Conservation (phyloP, 2,113 vertebrate genomes). For the Epinephelus cyanopodus region DNA sequence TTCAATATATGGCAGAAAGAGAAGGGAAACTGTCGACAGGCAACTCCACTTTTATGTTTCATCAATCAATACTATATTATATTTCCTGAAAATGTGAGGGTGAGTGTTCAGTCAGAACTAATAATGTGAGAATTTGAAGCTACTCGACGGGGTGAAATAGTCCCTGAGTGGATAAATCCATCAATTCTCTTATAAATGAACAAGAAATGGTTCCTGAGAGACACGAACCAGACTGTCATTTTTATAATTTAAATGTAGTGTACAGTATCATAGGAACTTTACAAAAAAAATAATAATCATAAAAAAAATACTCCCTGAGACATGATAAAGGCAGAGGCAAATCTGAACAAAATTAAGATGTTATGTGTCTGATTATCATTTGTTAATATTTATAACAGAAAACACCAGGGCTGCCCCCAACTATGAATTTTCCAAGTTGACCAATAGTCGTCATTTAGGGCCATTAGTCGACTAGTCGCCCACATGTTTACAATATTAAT, state of each 20-base stretch:
- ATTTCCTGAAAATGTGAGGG: neutral
- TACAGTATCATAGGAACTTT: too few relatives aligned
- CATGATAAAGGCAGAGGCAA: neutral
- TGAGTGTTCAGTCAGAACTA: slow-evolving; percentile 9
- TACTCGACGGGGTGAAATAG: neutral
- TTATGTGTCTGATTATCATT: neutral
- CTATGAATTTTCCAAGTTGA: too few relatives aligned
- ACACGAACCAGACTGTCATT: neutral
- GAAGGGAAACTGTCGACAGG: slow-evolving; percentile 15
- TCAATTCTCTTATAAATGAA: neutral
- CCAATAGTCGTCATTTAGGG: too few relatives aligned
- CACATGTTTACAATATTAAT: too few relatives aligned
- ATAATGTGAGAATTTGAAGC: slow-evolving; percentile 1
- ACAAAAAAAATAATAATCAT: too few relatives aligned
- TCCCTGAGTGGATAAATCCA: neutral
- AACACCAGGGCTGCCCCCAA: too few relatives aligned
- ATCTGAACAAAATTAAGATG: neutral
- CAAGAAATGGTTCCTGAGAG: neutral
- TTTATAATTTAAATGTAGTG: neutral
- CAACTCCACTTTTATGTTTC: slow-evolving; percentile 18
- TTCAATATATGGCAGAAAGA: slow-evolving; percentile 8
- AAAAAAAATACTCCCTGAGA: neutral
- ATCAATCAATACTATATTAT: slow-evolving; percentile 5
- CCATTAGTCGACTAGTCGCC: too few relatives aligned
- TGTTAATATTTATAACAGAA: neutral